Percentiles rank a stretch among this genome's conserved stretches.
Conservation (phyloP, 2,113 vertebrate genomes). For the Odocoileus hemionus region DNA sequence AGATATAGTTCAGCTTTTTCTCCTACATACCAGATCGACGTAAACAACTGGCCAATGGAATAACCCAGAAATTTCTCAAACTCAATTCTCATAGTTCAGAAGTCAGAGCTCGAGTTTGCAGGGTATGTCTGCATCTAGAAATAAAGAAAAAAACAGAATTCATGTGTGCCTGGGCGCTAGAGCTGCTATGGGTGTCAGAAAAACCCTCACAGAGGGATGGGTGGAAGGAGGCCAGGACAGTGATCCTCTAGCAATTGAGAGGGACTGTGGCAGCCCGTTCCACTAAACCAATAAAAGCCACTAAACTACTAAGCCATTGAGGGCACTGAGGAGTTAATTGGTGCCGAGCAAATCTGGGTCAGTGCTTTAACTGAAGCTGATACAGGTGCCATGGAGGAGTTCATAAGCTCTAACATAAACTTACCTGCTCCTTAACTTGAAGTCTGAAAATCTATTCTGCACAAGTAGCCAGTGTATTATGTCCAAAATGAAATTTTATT, state of each 20-base stretch:
- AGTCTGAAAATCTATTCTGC: not conserved
- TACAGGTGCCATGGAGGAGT: not conserved
- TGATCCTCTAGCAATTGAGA: not conserved
- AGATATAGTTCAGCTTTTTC: not conserved
- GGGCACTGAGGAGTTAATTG: not conserved
- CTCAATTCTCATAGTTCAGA: not conserved
- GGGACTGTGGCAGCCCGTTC: not conserved
- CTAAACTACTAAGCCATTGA: not conserved
- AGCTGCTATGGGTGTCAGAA: not conserved
- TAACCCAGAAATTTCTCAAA: not conserved
- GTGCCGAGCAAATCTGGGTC: not conserved
- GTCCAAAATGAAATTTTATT: conserved; percentile 10
- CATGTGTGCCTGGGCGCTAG: not conserved
- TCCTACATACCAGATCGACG: not conserved
- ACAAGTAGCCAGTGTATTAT: not conserved
- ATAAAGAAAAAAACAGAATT: not conserved
- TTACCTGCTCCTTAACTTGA: not conserved
- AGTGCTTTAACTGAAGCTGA: not conserved
- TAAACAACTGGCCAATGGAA: not conserved
- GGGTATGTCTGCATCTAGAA: not conserved
- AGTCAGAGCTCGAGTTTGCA: not conserved
- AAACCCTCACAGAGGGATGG: not conserved
- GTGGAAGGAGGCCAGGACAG: not conserved
- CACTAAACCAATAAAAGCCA: not conserved
- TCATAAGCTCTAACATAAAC: not conserved